These are phyloP conservation scores for Motacilla alba DNA, from an alignment of 2,113 vertebrate species.

Conservation along the genomic window DNA sequence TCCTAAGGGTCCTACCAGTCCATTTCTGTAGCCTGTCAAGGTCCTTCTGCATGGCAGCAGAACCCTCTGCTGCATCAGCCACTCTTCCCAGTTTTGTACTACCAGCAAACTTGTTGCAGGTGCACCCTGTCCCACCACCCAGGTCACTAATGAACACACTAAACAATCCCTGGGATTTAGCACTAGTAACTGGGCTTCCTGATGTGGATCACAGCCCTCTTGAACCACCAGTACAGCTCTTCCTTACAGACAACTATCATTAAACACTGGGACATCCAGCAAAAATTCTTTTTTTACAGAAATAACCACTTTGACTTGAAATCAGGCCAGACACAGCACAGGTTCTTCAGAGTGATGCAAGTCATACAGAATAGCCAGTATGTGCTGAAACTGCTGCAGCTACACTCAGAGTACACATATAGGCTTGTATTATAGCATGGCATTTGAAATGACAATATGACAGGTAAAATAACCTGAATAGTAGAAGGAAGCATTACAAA, in stretches of 20 bases:
- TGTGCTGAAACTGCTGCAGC: not conserved
- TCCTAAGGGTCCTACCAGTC: not conserved
- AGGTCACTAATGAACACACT: not conserved
- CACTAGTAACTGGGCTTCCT: not conserved
- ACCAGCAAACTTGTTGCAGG: not conserved
- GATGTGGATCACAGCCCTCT: not conserved
- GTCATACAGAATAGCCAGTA: not conserved
- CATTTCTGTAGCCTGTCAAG: not conserved
- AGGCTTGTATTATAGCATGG: not conserved
- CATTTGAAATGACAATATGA: rapidly evolving
- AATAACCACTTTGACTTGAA: not conserved
- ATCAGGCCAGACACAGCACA: not conserved
- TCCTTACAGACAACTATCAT: not conserved
- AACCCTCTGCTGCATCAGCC: not conserved
- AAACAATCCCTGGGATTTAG: not conserved
- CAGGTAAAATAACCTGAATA: not conserved
- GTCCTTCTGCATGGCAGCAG: not conserved
- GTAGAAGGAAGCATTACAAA: not conserved
- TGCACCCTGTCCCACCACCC: not conserved
- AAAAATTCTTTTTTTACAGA: not conserved
- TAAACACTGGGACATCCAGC: not conserved
- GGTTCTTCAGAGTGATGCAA: not conserved
- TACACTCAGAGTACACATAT: not conserved
- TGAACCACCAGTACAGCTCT: not conserved
- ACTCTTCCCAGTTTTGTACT: not conserved